These are phyloP conservation scores for Falcaria lacertinaria DNA, from an alignment of 2,888 invertebrate species.

Conservation along the genomic window DNA sequence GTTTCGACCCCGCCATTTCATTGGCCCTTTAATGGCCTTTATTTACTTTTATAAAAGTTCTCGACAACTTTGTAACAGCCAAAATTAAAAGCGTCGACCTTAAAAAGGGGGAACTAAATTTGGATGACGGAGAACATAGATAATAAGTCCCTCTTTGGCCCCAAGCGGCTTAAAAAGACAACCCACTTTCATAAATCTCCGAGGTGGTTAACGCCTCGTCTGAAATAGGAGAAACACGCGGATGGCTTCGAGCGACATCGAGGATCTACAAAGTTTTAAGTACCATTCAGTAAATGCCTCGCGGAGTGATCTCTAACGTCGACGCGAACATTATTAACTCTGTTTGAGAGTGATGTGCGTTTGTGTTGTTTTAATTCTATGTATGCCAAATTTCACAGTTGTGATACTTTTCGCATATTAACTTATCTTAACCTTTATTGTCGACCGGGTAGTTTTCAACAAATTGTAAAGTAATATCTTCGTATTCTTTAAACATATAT, in stretches of 20 bases:
- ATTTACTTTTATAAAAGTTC: constrained; percentile 38
- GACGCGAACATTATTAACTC: constrained; percentile 48
- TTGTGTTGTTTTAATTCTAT: constrained; percentile 21
- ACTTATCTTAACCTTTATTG: too few species aligned
- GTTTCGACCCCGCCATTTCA: constrained; percentile 20
- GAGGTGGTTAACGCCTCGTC: constrained; percentile 64
- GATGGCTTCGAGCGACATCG: constrained; percentile 50
- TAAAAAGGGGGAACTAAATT: constrained; percentile 47
- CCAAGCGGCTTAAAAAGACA: constrained; percentile 56
- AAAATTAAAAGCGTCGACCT: constrained; percentile 42
- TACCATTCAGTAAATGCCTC: constrained; percentile 56
- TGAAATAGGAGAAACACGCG: constrained; percentile 58
- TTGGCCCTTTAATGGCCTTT: constrained; percentile 32
- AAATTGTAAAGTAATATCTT: too few species aligned
- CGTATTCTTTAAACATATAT: too few species aligned
- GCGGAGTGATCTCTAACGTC: constrained; percentile 50
- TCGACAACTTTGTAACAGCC: constrained; percentile 34
- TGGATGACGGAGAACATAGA: constrained; percentile 50
- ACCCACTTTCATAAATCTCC: constrained; percentile 64
- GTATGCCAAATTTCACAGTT: constrained; percentile 10
- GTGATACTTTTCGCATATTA: too few species aligned
- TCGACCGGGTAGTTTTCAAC: background rate
- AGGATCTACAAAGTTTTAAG: constrained; percentile 56
- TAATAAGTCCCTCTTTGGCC: constrained; percentile 54
- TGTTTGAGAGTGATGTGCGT: constrained; percentile 31